Percentiles rank a stretch among this genome's conserved stretches.
Evolutionary conservation across 2,113 vertebrate species (phyloP).

Genomic region (Petromus typicus): DNA sequence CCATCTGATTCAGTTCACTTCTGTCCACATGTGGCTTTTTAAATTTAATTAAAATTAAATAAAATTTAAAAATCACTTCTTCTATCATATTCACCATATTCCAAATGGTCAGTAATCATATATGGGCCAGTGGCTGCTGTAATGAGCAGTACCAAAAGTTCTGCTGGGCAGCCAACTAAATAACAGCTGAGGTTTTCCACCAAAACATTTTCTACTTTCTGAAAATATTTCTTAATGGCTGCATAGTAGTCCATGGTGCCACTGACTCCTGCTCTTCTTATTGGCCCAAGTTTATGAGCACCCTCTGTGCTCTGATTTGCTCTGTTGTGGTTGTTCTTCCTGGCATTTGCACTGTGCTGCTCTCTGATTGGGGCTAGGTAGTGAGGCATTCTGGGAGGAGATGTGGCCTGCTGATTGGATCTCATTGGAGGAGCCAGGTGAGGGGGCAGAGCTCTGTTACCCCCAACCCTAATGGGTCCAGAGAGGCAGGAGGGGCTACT

Average conservation of each 20-base stretch:
- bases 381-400: constrained; percentile 48
- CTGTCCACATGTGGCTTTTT: constrained; percentile 58
- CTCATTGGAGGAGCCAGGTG: neutral
- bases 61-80: constrained; percentile 44
- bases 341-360: neutral
- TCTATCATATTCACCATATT: neutral
- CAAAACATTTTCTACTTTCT: neutral
- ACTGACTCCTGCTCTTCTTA: neutral
- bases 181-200: neutral
- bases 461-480: neutral
- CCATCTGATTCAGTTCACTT: neutral
- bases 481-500: neutral
- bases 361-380: constrained; percentile 55
- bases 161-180: neutral
- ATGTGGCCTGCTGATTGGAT: neutral
- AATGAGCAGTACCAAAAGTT: neutral
- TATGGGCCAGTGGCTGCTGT: neutral
- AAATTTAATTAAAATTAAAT: constrained; percentile 60
- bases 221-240: neutral
- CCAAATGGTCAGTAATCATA: neutral
- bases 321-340: neutral
- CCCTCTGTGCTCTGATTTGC: constrained; percentile 35
- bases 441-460: neutral
- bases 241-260: neutral
- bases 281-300: neutral